Base-by-base conservation (phyloP, 1,140 invertebrate genomes). In the Amyelois transitella region DNA sequence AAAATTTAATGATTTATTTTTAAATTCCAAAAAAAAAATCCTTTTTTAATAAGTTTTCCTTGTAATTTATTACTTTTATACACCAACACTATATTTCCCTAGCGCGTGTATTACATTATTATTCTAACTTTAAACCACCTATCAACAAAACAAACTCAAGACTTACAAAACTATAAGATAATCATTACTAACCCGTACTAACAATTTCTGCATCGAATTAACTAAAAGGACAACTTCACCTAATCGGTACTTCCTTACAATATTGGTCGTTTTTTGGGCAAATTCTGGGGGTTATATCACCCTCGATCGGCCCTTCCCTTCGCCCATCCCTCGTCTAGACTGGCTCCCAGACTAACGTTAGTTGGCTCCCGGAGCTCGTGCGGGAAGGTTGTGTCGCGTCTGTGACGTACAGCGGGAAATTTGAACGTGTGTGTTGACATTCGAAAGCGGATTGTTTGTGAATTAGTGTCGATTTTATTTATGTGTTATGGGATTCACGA, bases 211-310 rank as follows among this genome's bases (percentile, higher is more conserved):
- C n/a, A n/a, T n/a, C n/a, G n/a, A 14, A 38, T 38, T 38, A 38
- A 10, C 45, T 21, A 21, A 48, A 48, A 21, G 18, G 45, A n/a
- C n/a, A n/a, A n/a, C n/a, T n/a, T n/a, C n/a, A n/a, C n/a, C 32
- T n/a, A 38, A 32, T 32, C 25, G 22, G 18, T 38, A 14, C 20
- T 48, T 48, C 45, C 19, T 48, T 21, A 48, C 20, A 19, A 48
- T 48, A 48, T 48, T 12, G 45, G 45, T 20, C 18, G 10, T 66
- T 68, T 66, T 70, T 68, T 75, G 69, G 68, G 67, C 52, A 71
- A 80, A 72, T 63, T 62, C 60, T 72, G 62, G 58, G 78, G 80
- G 80, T 80, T 82, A 72, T 62, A 78, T 79, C 66, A 60, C 72
- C 72, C 71, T 55, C 53, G 45, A 43, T 50, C 60, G n/a, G n/a